Base-by-base conservation (phyloP, 2,888 invertebrate genomes). In the Slavum lentiscoides region DNA sequence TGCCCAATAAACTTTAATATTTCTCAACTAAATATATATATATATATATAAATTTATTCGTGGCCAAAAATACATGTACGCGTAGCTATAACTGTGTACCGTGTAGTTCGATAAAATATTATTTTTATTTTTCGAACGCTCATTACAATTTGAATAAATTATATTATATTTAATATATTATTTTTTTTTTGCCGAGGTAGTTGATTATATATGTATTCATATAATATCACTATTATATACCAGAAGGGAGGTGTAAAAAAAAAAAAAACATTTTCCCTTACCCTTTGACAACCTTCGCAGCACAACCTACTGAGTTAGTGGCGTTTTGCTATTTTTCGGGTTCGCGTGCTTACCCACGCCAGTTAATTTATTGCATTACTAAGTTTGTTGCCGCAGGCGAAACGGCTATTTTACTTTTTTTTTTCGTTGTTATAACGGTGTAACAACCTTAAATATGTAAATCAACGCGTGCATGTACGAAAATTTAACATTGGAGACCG, bases 371-470 rank as follows among this genome's bases (percentile, higher is more conserved):
- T 80, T 39, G 23, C 64, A 30, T 55, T 70, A 70, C 49, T 68
- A 23, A 62, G 70, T 69, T 68, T 62, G 68, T 77, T 77, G 30
- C 70, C 30, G 55, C 62, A 80, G 64, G 68, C 62, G 68, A 68
- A 69, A 80, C 62, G 64, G 64, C 70, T 64, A 80, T 70, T 62
- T 77, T 11, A 64, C 66, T 43, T 43, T 43, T 43, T 43, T 9
- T 43, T 70, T 72, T 43, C 53, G 39, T 64, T 55, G 64, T 80
- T 77, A 70, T 62, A 70, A 64, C 23, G 21, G 74, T 39, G 37
- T 74, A 74, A 74, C 74, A 62, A 80, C 70, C 11, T 80, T 64
- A 70, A 80, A 80, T 80, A 80, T 70, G 77, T 62, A 70, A 70
- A 80, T 80, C 77, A 64, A 17, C 43, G 43, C 43, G 43, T 75